Evolutionary conservation across 1,140 invertebrate genomes (phyloP), one percentile per base, ranked within the genome.

Genomic region (Agrilus planipennis): DNA sequence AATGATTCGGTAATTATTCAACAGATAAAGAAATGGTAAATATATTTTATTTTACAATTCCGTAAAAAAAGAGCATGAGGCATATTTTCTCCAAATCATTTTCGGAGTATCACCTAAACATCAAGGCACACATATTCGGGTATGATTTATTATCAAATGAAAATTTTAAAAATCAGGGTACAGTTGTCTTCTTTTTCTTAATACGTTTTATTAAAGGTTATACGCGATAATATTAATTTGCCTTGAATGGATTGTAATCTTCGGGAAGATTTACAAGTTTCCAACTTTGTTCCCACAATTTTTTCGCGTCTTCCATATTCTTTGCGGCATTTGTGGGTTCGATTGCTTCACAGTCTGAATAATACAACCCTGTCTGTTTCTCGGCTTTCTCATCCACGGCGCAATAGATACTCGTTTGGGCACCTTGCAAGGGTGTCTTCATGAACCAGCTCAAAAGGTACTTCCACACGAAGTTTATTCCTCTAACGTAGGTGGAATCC

Each of bases 381-480:
- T 64, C 72, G 42, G 73, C 65, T 36, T 70, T 61, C 45, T 80
- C 76, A 55, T 81, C 76, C 1, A 85, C 55, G 1, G 81, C 72
- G 55, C 84, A 83, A 51, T 83, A 73, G 25, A 90, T 62, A 2
- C 76, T 75, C 1, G 84, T 87, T 58, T 87, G 84, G 10, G 81
- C 81, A 1, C 84, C 84, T 46, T 79, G 67, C 44, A 70, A 67
- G 0, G 71, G 66, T 7, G 63, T 67, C 57, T 81, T 82, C 16
- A 73, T 64, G 34, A 73, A 71, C 2, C 58, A 63, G 17, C 40
- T 53, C 0, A 57, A 22, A 0, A 63, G 0, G 7, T 39, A 18
- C 2, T 22, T 1, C 42, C 52, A 60, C 2, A 64, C 19, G 23
- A 20, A 45, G 34, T 40, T 46, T 21, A 51, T 16, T 56, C 72